Evolutionary conservation across 2,113 vertebrate species (phyloP), one percentile per base, ranked within the genome.

Genomic region (Stomatorhinus ivindoensis): DNA sequence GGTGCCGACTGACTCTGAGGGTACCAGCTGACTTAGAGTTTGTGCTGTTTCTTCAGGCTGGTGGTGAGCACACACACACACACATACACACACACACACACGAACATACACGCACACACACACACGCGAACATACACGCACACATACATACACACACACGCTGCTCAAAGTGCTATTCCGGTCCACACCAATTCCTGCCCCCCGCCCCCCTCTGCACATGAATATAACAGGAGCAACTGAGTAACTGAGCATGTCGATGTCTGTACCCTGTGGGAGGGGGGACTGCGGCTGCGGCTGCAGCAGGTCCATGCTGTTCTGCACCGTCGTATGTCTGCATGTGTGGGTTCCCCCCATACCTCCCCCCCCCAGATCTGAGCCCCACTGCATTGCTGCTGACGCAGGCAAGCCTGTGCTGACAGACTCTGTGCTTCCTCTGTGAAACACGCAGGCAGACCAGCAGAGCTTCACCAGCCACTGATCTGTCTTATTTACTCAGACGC

Each of bases 341-440:
- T 86, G 80, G 39, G 4, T 21, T 65, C 31, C 6, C 31, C n/a
- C 0, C 65, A n/a, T n/a, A n/a, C n/a, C n/a, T n/a, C 65, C 27
- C 46, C 44, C 31, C 35, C 4, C 35, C 13, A 19, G 73, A 15
- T 80, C 13, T 42, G 73, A 80, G 73, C 73, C 50, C 69, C 27
- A 83, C 89, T 90, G 89, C 89, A 90, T 51, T 88, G 87, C 89
- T 88, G 89, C 89, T 88, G 89, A 83, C 87, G 89, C 73, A 88
- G 53, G 73, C 65, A 84, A 53, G 42, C n/a, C 55, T 35, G 51
- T n/a, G 9, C 39, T 44, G 46, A 84, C 39, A 85, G 83, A 9
- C 39, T 46, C 55, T 65, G 55, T 47, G 19, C 11, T 58, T 88
- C 58, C n/a, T 44, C 65, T 50, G 44, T 35, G 44, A 39, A 17